Percentiles rank a stretch among this genome's conserved stretches.
Evolutionary conservation across 2,797 vertebrate genomes (phyloP).

Genomic region (Artibeus jamaicensis): DNA sequence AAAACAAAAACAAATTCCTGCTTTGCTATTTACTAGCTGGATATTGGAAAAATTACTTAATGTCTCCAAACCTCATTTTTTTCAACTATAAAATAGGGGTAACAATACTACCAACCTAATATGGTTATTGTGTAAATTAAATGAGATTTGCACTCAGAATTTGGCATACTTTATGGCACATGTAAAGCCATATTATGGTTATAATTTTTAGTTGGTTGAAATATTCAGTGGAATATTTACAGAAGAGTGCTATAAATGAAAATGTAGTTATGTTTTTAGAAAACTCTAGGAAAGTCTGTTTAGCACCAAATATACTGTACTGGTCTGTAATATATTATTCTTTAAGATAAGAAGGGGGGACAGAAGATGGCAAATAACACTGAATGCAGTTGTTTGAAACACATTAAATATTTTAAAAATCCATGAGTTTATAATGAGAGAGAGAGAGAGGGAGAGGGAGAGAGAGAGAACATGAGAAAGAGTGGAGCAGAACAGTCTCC

Average conservation of each 20-base stretch:
- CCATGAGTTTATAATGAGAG: neutral
- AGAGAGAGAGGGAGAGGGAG: neutral
- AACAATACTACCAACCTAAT: neutral
- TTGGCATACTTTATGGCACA: neutral
- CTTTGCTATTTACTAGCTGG: neutral
- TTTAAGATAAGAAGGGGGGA: neutral
- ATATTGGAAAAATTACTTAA: conserved; percentile 10
- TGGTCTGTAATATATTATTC: neutral
- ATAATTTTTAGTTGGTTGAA: neutral
- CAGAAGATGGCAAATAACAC: neutral
- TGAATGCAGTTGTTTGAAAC: neutral
- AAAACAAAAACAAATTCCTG: neutral
- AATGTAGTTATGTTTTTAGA: conserved; percentile 17
- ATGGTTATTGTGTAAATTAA: neutral
- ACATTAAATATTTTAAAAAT: neutral
- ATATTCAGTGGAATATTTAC: neutral
- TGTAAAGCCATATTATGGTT: neutral
- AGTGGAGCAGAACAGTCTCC: neutral
- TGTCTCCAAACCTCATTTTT: neutral
- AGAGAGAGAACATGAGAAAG: neutral
- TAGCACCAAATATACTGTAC: neutral
- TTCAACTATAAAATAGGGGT: neutral
- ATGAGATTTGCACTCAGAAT: conserved; percentile 1
- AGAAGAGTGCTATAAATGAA: conserved; percentile 1
- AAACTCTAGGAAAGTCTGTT: neutral